These are phyloP conservation scores for Antedon bifida DNA, from an alignment of 35 echinoderm and acorn worm genomes.

Conservation along the genomic window DNA sequence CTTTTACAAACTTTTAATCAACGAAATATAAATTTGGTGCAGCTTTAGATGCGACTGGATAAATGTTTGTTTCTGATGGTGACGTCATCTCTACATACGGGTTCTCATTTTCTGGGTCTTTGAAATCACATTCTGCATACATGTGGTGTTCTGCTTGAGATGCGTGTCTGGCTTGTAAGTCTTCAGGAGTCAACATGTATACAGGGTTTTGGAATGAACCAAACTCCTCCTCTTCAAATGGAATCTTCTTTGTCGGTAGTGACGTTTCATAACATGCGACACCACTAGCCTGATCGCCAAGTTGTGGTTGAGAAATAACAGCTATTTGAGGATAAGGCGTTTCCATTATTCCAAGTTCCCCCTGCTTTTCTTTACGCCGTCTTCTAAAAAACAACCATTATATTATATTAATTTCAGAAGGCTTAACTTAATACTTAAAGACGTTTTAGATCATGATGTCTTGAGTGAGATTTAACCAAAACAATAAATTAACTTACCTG, in stretches of 20 bases:
- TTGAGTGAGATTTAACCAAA: too few species aligned
- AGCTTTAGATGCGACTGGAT: background rate
- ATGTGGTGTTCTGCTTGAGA: background rate
- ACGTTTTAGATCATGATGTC: too few species aligned
- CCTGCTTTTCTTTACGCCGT: background rate
- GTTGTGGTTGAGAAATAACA: background rate
- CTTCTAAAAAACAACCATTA: too few species aligned
- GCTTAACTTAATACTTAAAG: too few species aligned
- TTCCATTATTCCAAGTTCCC: background rate
- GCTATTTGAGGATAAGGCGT: background rate
- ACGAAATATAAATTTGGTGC: background rate
- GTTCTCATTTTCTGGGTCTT: background rate
- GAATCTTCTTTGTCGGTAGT: background rate
- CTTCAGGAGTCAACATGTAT: background rate
- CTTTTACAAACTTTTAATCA: background rate
- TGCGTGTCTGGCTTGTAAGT: background rate
- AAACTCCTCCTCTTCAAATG: background rate
- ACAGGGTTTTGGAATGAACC: background rate
- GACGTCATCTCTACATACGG: background rate
- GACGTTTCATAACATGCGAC: background rate
- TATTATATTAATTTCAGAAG: too few species aligned
- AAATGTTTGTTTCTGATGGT: background rate
- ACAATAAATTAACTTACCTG: too few species aligned
- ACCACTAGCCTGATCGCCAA: background rate
- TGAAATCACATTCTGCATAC: background rate